Base-by-base conservation (phyloP, 2,113 vertebrate genomes). In the Nerophis lumbriciformis region DNA sequence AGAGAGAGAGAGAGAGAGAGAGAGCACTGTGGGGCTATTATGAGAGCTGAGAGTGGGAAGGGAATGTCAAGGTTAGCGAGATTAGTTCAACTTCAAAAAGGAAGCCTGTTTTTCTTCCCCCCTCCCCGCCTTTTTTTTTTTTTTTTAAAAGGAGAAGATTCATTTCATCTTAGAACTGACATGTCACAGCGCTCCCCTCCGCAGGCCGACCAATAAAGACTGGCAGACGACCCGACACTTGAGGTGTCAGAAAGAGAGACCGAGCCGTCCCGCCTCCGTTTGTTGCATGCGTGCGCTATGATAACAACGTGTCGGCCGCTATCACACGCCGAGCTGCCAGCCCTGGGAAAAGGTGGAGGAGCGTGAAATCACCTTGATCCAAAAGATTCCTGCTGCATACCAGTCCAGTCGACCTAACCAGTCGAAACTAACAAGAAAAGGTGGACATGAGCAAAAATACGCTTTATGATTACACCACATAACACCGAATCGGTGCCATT, bases 361-460 rank as follows among this genome's bases (percentile, higher is more conserved):
- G 85, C 88, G 88, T 92, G 89, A 92, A 91, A 92, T 91, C 88
- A 90, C 88, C 89, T 90, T 91, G 89, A 92, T 92, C 89, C 86
- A 87, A 90, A 45, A 89, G 87, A 91, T 91, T 92, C 88, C 87
- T 88, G 82, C 83, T 59, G 87, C 90, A 91, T 92, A 90, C 90
- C 90, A 90, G 89, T 80, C 76, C 74, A 76, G 77, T 88, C 83
- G 90, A 89, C 87, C 87, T 87, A 89, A n/a, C n/a, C n/a, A n/a
- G n/a, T n/a, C n/a, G n/a, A 56, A n/a, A 45, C 9, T 12, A 45
- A 12, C 42, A 5, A 45, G 42, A 5, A 45, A 45, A 45, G 11
- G 42, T 45, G 42, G 9, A 45, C 42, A 42, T 42, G 8, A 42
- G 10, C 5, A 4, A 11, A 45, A 12, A 12, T 45, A 45, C 2